These are phyloP conservation scores for Engystomops pustulosus DNA, from an alignment of 2,113 vertebrate genomes.

Conservation along the genomic window DNA sequence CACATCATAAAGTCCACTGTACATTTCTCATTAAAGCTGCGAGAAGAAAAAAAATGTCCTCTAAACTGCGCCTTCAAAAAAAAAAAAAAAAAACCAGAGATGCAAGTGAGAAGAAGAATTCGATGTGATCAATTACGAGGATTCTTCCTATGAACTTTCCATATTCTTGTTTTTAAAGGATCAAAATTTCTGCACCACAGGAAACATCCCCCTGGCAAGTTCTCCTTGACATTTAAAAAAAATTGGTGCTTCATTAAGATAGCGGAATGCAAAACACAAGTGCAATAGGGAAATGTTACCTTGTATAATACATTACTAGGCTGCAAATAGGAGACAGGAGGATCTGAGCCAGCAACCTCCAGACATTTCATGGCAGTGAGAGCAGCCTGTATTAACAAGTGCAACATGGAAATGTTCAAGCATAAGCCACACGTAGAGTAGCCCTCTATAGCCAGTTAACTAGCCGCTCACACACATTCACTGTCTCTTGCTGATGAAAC, in stretches of 20 bases:
- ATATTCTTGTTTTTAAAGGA: conserved; percentile 33
- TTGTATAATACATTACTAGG: neutral
- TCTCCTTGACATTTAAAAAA: conserved; percentile 49
- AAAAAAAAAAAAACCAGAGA: no score
- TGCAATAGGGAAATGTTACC: neutral
- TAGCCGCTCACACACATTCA: conserved; percentile 45
- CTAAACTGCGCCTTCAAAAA: conserved; percentile 10
- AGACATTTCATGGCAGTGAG: neutral
- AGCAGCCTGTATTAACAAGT: conserved; percentile 17
- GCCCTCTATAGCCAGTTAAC: conserved; percentile 11
- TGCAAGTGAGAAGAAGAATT: neutral
- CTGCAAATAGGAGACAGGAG: neutral
- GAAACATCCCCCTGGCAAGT: conserved; percentile 37
- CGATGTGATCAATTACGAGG: conserved; percentile 16
- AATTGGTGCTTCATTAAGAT: conserved; percentile 25
- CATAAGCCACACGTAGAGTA: conserved; percentile 10
- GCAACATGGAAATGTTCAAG: neutral
- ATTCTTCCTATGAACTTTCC: conserved; percentile 39
- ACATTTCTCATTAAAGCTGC: conserved; percentile 34
- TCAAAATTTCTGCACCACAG: conserved; percentile 35
- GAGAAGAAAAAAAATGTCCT: conserved; percentile 6
- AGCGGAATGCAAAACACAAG: conserved; percentile 9
- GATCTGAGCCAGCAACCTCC: conserved; percentile 10
- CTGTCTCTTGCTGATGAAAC: conserved; percentile 19
- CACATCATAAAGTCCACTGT: conserved; percentile 40